These are phyloP conservation scores for Macroteleia sp. DNA, from an alignment of 2,888 invertebrate genomes.

Conservation along the genomic window DNA sequence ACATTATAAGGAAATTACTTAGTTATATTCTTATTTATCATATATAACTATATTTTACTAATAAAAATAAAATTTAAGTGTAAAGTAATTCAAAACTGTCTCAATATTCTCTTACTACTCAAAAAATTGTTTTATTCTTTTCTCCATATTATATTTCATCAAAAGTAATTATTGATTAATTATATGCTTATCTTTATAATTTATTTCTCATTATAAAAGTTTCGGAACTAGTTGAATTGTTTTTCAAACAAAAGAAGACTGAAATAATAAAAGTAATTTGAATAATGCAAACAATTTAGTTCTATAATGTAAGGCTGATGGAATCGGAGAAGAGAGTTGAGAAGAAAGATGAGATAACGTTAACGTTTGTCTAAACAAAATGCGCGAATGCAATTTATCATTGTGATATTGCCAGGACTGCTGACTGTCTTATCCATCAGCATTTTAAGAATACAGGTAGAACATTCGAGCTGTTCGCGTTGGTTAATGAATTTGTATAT, in stretches of 20 bases:
- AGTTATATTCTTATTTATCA: too few species aligned
- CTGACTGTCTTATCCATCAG: conserved; percentile 66
- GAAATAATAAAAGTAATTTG: conserved; percentile 38
- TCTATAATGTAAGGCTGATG: conserved; percentile 44
- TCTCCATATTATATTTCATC: too few species aligned
- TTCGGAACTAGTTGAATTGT: too few species aligned
- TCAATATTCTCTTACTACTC: too few species aligned
- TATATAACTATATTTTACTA: too few species aligned
- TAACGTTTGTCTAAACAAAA: conserved; percentile 73
- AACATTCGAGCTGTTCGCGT: conserved; percentile 50
- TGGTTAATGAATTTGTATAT: conserved; percentile 37
- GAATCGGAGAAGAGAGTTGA: conserved; percentile 53
- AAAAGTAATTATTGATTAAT: too few species aligned
- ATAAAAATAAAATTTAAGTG: too few species aligned
- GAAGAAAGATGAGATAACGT: conserved; percentile 58
- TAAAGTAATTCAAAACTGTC: too few species aligned
- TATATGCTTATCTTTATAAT: too few species aligned
- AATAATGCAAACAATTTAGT: conserved; percentile 51
- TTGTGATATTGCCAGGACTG: conserved; percentile 73
- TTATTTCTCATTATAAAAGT: too few species aligned
- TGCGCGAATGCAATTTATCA: conserved; percentile 72
- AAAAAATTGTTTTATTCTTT: too few species aligned
- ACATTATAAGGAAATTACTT: too few species aligned
- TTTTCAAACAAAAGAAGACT: conserved; percentile 4
- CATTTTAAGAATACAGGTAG: conserved; percentile 42